Percentiles rank a stretch among this genome's conserved stretches.
Evolutionary conservation across 1,140 invertebrate genomes (phyloP).

Genomic region (Colletes gigas): DNA sequence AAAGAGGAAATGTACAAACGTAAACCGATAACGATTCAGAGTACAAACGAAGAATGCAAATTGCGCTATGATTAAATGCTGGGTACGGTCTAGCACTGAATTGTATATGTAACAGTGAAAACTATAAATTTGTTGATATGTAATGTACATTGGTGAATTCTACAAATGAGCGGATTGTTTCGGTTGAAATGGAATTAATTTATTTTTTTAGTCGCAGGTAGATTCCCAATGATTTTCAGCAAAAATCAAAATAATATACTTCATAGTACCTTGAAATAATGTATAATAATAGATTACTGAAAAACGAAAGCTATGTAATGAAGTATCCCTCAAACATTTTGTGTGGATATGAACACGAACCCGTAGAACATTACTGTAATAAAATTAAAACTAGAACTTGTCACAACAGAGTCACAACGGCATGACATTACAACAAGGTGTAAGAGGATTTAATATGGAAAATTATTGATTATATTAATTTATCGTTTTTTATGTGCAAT

Average conservation of each 20-base stretch:
- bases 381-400: conserved; percentile 12
- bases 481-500: conserved; percentile 36
- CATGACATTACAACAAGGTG: conserved; percentile 11
- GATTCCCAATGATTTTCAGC: conserved; percentile 27
- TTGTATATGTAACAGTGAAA: conserved; percentile 33
- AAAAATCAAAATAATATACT: conserved; percentile 36
- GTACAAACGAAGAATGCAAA: conserved; percentile 42
- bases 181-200: conserved; percentile 41
- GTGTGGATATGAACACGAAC: background rate
- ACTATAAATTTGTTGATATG: conserved; percentile 47
- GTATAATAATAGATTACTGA: conserved; percentile 12
- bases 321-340: background rate
- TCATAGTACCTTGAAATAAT: conserved; percentile 10
- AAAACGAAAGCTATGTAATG: background rate
- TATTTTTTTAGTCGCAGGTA: conserved; percentile 48
- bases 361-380: conserved; percentile 34
- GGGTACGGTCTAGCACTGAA: conserved; percentile 23
- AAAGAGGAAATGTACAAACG: conserved; percentile 45
- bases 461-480: conserved; percentile 35
- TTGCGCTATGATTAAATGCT: conserved; percentile 30
- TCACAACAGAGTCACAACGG: conserved; percentile 28
- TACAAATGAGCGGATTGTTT: conserved; percentile 26
- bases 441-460: conserved; percentile 18
- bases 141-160: conserved; percentile 22
- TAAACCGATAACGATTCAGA: conserved; percentile 35